Conservation (phyloP, 1,140 invertebrate species). For the Ditylenchus dipsaci region DNA sequence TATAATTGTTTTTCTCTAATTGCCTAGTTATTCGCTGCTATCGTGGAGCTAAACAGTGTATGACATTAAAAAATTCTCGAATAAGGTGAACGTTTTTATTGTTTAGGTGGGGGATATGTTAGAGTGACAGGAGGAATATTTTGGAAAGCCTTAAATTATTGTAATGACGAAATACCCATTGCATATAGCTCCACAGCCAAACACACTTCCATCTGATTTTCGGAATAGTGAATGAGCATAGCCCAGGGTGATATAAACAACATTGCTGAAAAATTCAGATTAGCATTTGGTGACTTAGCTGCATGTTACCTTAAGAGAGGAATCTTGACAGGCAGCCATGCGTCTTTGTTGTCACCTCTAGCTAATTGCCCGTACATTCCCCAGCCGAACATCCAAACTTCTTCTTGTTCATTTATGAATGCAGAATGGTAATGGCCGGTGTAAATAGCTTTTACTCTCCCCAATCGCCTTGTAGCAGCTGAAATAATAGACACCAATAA, state of each 20-base stretch:
- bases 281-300: background rate
- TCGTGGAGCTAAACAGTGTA: no score
- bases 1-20: no score
- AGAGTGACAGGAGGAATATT: no score
- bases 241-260: slow-evolving; percentile 21
- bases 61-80: no score
- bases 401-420: slow-evolving; percentile 36
- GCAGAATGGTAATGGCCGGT: slow-evolving; percentile 53
- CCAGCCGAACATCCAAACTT: slow-evolving; percentile 49
- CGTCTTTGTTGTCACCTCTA: slow-evolving; percentile 8
- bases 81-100: no score
- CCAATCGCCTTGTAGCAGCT: slow-evolving; percentile 30
- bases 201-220: slow-evolving; percentile 29
- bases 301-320: slow-evolving; percentile 12
- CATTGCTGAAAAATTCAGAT: background rate
- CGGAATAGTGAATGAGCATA: slow-evolving; percentile 39
- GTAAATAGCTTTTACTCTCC: slow-evolving; percentile 28
- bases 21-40: no score
- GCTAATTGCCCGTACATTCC: slow-evolving; percentile 47
- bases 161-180: slow-evolving; percentile 21
- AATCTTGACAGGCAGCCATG: slow-evolving; percentile 16
- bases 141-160: no score
- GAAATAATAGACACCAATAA: slow-evolving; percentile 1
- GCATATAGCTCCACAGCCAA: slow-evolving; percentile 31
- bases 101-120: no score